A percentile compares a stretch with the other conserved stretches of the same genome.
phyloP scores from a whole-genome alignment of 2,113 vertebrate genomes.

The Notiomystis cincta region DNA sequence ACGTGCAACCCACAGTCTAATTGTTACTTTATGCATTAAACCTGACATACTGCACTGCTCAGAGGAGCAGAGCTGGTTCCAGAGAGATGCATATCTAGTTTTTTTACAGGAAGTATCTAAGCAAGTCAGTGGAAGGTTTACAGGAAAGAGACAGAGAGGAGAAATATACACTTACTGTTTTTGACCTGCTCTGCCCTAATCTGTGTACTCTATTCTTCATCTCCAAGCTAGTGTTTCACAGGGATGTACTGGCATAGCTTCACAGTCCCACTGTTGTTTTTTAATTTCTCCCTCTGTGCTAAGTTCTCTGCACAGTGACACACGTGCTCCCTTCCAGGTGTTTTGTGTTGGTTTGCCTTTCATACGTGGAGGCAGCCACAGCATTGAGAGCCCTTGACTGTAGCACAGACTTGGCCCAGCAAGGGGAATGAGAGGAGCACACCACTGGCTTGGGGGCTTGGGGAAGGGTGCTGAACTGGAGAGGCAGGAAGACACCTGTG shows the following conservation, averaged over 20 bases:
- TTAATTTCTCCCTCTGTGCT: not conserved
- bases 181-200: not conserved
- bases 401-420: not conserved
- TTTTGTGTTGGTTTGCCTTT: not conserved
- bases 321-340: accelerated
- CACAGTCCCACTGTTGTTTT: not conserved
- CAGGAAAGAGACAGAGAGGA: not conserved
- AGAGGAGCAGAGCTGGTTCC: not conserved
- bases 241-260: not conserved
- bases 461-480: not conserved
- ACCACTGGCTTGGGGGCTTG: not conserved
- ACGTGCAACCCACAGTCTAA: not conserved
- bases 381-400: not conserved
- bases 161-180: not conserved
- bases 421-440: not conserved
- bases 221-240: not conserved
- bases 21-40: not conserved
- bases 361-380: not conserved
- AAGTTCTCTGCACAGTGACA: not conserved
- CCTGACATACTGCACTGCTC: not conserved
- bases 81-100: not conserved
- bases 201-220: not conserved
- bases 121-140: not conserved
- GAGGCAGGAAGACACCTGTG: not conserved
- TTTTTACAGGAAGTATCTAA: not conserved